phyloP scores from a whole-genome alignment of 2,797 vertebrate genomes.

The Miichthys miiuy region DNA sequence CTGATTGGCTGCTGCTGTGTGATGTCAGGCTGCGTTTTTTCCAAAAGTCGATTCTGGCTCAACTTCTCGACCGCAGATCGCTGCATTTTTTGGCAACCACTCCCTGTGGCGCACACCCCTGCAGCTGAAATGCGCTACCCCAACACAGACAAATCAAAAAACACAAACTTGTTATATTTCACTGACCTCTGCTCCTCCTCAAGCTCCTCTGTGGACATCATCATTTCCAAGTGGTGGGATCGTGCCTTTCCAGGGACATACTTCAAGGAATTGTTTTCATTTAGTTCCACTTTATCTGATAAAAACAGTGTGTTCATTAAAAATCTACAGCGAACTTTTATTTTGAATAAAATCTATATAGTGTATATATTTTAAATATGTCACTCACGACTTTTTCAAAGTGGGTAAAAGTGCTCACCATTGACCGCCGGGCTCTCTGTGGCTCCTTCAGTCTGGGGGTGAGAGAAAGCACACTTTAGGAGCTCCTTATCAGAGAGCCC shows the following conservation, averaged over 20 bases:
- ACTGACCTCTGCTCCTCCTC: constrained; percentile 94
- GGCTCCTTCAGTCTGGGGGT: constrained; percentile 75
- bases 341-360: neutral
- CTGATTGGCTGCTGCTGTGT: no score
- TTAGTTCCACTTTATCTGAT: constrained; percentile 59
- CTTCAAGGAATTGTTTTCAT: constrained; percentile 82
- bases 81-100: no score
- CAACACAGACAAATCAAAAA: no score
- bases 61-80: no score
- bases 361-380: neutral
- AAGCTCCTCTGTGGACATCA: constrained; percentile 95
- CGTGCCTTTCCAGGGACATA: constrained; percentile 93
- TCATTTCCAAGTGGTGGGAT: constrained; percentile 91
- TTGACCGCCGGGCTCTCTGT: constrained; percentile 66
- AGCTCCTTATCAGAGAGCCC: constrained; percentile 79
- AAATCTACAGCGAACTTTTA: neutral
- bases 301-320: neutral
- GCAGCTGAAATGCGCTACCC: no score
- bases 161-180: constrained; percentile 18
- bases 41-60: no score
- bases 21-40: no score
- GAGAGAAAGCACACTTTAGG: constrained; percentile 79
- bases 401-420: constrained; percentile 53
- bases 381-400: neutral
- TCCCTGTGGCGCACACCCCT: no score